Evolutionary conservation across 2,888 invertebrate genomes (phyloP), one percentile per base, ranked within the genome.

Genomic region (Lepeophtheirus nordmannii): DNA sequence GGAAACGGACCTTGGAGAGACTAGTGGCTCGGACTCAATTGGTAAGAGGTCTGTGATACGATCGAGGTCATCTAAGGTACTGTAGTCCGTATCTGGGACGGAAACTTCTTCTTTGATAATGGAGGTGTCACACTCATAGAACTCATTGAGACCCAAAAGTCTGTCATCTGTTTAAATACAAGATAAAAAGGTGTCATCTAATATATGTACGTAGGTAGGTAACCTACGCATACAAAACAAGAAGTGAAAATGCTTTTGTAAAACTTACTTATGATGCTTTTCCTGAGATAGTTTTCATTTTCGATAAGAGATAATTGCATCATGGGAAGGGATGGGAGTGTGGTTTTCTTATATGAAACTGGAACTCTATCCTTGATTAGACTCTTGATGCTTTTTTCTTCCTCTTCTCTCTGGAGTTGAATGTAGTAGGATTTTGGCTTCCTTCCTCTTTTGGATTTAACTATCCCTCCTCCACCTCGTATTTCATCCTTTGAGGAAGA

Each of bases 41-140:
- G 60, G 60, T 30, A 60, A 17, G 37, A 60, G 60, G 30, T 60
- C 60, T 30, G 60, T 60, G 37, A 60, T 60, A 30, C 60, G 30
- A 30, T 60, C 60, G 2, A 60, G 60, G 38, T 60, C 60, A 30
- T 60, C 60, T 30, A 60, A 60, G 30, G 53, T 46, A 8, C 53
- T 46, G 53, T 46, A 46, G 8, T 46, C 53, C n/a, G 5, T n/a
- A 14, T 46, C 53, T 3, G 53, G 8, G 53, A 46, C 8, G 14
- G 53, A 17, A 8, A 46, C 53, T 46, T 46, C 53, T 17, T 46
- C 53, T 46, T 46, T 60, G 1, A 23, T 60, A 12, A 38, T 60
- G 10, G 60, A 60, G 17, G 30, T 20, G 7, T 30, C 30, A 60
- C 37, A 23, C 10, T 60, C 37, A 30, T 60, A 38, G 23, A 23